A percentile compares a stretch with the other conserved stretches of the same genome.
Conservation (phyloP, 2,888 invertebrate species). For the Caenorhabditis auriculariae region DNA sequence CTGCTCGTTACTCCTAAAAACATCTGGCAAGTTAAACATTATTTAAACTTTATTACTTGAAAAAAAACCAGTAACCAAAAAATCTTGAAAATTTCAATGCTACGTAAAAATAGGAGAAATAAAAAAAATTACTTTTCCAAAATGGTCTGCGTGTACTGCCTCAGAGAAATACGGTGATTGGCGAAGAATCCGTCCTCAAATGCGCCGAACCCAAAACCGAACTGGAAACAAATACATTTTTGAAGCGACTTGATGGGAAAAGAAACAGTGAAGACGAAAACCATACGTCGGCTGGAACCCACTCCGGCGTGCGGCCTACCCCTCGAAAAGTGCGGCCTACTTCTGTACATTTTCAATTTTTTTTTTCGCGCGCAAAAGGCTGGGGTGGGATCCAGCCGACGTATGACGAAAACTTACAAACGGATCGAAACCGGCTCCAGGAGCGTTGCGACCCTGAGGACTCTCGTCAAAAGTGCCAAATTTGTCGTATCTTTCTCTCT, state of each 20-base stretch:
- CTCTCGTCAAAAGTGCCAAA: conserved; percentile 58
- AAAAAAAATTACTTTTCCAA: conserved; percentile 34
- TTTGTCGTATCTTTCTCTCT: conserved; percentile 51
- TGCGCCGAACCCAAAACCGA: conserved; percentile 40
- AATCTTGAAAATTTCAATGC: background rate
- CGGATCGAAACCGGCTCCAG: conserved; percentile 35
- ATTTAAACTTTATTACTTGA: background rate
- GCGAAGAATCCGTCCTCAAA: conserved; percentile 41
- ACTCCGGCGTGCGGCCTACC: no score
- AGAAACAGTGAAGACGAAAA: no score
- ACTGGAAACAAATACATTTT: conserved; percentile 18
- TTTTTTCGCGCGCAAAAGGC: no score
- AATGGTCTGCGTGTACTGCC: conserved; percentile 49
- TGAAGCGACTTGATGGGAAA: no score
- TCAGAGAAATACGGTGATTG: conserved; percentile 48
- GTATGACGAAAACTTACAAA: conserved; percentile 48
- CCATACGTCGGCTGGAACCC: no score
- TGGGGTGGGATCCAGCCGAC: no score
- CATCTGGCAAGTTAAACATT: background rate
- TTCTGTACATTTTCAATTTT: no score
- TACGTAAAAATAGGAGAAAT: background rate
- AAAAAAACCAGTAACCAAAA: background rate
- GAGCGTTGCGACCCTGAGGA: conserved; percentile 7
- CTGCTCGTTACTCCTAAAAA: conserved; percentile 63
- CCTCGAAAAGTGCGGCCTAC: no score